Conservation (phyloP, 2,113 vertebrate species). For the Phaethornis superciliosus region DNA sequence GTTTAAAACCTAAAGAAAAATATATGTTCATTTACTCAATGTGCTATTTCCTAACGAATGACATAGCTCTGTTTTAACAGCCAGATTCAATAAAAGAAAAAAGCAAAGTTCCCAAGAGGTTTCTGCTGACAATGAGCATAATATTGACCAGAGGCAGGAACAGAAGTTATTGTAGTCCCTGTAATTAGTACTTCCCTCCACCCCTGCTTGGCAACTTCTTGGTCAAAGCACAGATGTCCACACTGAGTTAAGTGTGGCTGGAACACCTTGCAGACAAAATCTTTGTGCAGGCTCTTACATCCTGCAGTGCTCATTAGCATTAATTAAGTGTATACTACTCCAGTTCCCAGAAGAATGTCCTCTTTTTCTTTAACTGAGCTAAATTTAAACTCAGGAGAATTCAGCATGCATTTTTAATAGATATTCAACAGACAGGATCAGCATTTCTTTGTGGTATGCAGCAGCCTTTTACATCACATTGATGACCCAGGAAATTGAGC, state of each 20-base stretch:
- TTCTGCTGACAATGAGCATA: not conserved
- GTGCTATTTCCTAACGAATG: not conserved
- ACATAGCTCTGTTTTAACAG: not conserved
- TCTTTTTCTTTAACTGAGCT: not conserved
- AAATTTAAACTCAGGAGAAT: conserved; percentile 29
- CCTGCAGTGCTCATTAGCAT: not conserved
- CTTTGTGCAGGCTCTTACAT: not conserved
- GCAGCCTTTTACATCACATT: not conserved
- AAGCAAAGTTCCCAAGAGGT: not conserved
- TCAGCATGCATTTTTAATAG: conserved; percentile 23
- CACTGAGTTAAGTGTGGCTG: conserved; percentile 6
- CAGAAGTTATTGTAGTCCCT: not conserved
- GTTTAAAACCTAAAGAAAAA: conserved; percentile 10
- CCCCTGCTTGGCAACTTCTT: not conserved
- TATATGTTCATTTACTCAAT: not conserved
- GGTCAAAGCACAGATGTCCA: conserved; percentile 7
- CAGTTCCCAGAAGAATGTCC: conserved; percentile 15
- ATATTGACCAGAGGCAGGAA: not conserved
- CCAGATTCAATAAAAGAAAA: not conserved
- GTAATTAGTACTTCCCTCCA: not conserved
- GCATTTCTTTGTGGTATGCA: not conserved
- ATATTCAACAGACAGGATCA: not conserved
- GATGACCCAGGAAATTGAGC: not conserved
- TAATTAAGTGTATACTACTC: not conserved
- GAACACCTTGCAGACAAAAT: conserved; percentile 24